Percentiles rank a stretch among this genome's conserved stretches.
These are phyloP conservation scores for Himalopsyche phryganea DNA, from an alignment of 1,140 invertebrate species.

Conservation along the genomic window DNA sequence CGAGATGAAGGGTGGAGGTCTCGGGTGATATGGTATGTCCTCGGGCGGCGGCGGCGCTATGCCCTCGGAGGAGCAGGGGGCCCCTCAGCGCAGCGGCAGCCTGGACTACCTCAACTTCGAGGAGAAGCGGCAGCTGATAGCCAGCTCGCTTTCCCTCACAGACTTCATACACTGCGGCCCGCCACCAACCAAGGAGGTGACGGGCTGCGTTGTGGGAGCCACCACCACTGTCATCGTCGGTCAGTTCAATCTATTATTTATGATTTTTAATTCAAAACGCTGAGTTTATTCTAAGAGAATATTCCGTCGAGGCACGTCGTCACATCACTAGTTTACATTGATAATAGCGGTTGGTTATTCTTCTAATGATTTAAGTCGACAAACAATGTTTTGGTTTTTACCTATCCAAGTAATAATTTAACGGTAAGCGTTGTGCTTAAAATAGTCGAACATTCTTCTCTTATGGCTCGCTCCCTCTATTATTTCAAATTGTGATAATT, in stretches of 20 bases:
- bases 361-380: too few relatives aligned
- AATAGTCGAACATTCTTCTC: too few relatives aligned
- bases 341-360: too few relatives aligned
- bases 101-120: constrained; percentile 88
- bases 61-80: constrained; percentile 29
- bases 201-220: constrained; percentile 28
- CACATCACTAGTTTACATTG: too few relatives aligned
- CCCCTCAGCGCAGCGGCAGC: constrained; percentile 74
- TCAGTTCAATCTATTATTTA: constrained; percentile 36
- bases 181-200: constrained; percentile 57
- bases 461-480: too few relatives aligned
- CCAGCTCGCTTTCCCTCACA: constrained; percentile 78
- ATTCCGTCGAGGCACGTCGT: too few relatives aligned
- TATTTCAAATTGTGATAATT: too few relatives aligned
- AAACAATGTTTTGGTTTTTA: too few relatives aligned
- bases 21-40: constrained; percentile 31
- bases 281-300: too few relatives aligned
- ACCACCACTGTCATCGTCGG: constrained; percentile 42
- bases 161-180: constrained; percentile 75
- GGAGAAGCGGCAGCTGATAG: constrained; percentile 84
- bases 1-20: constrained; percentile 6
- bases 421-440: too few relatives aligned
- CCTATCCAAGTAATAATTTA: too few relatives aligned
- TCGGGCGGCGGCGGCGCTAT: constrained; percentile 34
- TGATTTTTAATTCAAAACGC: too few relatives aligned